These are phyloP conservation scores for Hycleus cichorii DNA, from an alignment of 1,140 invertebrate genomes.

Conservation along the genomic window DNA sequence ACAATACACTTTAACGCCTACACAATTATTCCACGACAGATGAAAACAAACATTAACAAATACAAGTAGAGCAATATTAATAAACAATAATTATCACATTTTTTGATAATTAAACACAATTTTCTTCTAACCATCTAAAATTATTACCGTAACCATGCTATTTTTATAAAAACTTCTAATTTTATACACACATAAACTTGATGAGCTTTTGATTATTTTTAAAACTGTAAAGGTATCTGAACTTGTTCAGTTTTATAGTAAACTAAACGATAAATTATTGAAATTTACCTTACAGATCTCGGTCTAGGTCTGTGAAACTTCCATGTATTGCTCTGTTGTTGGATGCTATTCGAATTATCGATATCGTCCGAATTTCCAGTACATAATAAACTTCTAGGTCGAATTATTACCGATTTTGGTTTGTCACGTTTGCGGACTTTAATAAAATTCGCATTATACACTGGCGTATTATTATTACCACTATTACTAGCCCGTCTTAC, in stretches of 20 bases:
- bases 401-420: slow-evolving; percentile 19
- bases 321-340: slow-evolving; percentile 31
- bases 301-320: slow-evolving; percentile 28
- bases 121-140: too few species aligned
- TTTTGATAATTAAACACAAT: too few species aligned
- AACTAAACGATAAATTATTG: too few species aligned
- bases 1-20: too few species aligned
- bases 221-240: slow-evolving; percentile 3
- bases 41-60: too few species aligned
- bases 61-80: too few species aligned
- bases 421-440: slow-evolving; percentile 27
- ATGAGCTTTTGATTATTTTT: slow-evolving; percentile 7
- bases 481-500: slow-evolving; percentile 18
- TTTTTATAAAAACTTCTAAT: too few species aligned
- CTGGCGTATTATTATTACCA: slow-evolving; percentile 1
- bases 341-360: slow-evolving; percentile 19
- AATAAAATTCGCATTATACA: slow-evolving; percentile 18
- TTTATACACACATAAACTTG: too few species aligned
- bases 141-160: too few species aligned
- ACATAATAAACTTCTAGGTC: slow-evolving; percentile 31
- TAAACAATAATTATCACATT: too few species aligned
- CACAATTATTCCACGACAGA: too few species aligned
- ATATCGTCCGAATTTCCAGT: slow-evolving; percentile 24
- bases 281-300: too few species aligned
- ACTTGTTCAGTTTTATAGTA: not conserved